Evolutionary conservation across 1,140 invertebrate species (phyloP).

Genomic region (Muscidifurax raptorellus): DNA sequence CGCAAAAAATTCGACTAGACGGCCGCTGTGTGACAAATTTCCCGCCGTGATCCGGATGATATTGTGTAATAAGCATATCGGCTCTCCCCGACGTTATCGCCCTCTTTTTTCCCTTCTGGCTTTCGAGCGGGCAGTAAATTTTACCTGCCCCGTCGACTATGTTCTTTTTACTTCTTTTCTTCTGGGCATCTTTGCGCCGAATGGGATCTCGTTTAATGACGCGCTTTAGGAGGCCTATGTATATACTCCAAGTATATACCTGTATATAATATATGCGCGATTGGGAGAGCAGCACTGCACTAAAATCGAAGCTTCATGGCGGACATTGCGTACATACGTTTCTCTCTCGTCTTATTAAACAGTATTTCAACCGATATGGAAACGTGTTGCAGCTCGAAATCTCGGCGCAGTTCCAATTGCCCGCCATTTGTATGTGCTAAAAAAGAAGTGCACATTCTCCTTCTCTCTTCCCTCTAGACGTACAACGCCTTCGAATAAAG

Average conservation of each 20-base stretch:
- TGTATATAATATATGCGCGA: too few relatives aligned
- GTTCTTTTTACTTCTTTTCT: background rate
- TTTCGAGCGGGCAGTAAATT: background rate
- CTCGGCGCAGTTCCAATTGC: background rate
- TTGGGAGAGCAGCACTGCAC: background rate
- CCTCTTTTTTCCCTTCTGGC: too few relatives aligned
- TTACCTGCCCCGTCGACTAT: background rate
- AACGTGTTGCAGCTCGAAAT: background rate
- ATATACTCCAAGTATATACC: too few relatives aligned
- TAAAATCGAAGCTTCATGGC: background rate
- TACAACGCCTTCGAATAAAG: background rate
- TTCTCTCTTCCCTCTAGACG: background rate
- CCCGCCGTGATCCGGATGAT: background rate
- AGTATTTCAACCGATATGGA: background rate
- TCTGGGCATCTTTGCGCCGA: background rate
- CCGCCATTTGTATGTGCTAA: background rate
- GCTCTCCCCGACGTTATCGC: background rate
- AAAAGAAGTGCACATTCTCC: slow-evolving; percentile 1
- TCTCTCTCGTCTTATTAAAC: background rate
- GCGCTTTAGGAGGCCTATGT: too few relatives aligned
- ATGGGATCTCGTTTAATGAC: background rate
- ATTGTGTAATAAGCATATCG: slow-evolving; percentile 1
- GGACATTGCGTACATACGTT: background rate
- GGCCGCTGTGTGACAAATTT: background rate
- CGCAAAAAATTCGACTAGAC: background rate